Evolutionary conservation across 2,888 invertebrate genomes (phyloP).

Genomic region (Boloria euphrosyne): DNA sequence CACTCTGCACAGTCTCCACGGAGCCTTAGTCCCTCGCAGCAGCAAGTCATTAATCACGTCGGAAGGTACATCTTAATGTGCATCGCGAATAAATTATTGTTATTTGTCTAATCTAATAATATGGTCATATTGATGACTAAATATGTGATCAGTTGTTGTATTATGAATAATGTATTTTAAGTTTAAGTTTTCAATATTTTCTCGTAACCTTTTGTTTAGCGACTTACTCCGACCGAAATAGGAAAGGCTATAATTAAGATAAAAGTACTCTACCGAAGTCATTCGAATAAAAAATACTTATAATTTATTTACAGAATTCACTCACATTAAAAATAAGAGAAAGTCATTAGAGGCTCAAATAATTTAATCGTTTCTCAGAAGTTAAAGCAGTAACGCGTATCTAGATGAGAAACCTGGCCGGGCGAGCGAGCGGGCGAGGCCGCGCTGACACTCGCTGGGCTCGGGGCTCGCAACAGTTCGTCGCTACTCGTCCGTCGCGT

Average conservation of each 20-base stretch:
- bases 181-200: too few relatives aligned
- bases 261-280: too few relatives aligned
- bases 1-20: neutral
- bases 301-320: neutral
- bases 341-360: neutral
- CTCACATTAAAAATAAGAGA: neutral
- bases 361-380: constrained; percentile 9
- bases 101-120: constrained; percentile 29
- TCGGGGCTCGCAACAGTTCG: neutral
- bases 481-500: constrained; percentile 17
- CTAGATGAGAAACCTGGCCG: neutral
- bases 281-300: neutral
- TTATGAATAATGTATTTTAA: neutral
- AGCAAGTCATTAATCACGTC: constrained; percentile 24
- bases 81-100: constrained; percentile 26
- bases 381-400: neutral
- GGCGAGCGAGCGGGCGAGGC: neutral
- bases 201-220: too few relatives aligned
- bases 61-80: constrained; percentile 12
- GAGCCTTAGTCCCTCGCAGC: constrained; percentile 17
- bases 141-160: constrained; percentile 8
- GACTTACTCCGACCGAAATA: too few relatives aligned
- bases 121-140: constrained; percentile 23
- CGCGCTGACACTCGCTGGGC: neutral
- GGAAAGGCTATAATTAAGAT: too few relatives aligned